Evolutionary conservation across 2,113 vertebrate genomes (phyloP).

Genomic region (Oncorhynchus kisutch): DNA sequence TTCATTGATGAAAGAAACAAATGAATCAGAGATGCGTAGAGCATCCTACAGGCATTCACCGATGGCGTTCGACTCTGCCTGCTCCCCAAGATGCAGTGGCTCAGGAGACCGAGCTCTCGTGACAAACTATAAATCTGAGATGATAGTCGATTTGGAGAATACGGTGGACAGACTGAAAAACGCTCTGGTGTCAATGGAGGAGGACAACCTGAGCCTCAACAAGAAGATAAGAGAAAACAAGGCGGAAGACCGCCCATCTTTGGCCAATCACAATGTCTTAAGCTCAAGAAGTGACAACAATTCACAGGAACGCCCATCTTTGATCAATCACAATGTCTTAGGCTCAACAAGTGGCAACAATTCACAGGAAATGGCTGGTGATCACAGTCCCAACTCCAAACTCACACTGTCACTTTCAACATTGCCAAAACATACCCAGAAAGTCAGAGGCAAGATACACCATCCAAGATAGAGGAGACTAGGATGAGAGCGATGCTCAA

Average conservation of each 20-base stretch:
- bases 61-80: not conserved
- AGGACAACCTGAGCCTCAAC: constrained; percentile 52
- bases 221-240: constrained; percentile 46
- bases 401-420: constrained; percentile 27
- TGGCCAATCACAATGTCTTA: not conserved
- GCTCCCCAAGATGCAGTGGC: too few relatives aligned
- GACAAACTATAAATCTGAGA: constrained; percentile 53
- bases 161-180: constrained; percentile 34
- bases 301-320: not conserved
- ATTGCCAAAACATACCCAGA: constrained; percentile 32
- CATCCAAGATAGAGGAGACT: too few relatives aligned
- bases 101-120: not conserved
- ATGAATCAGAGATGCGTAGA: not conserved
- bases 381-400: constrained; percentile 19
- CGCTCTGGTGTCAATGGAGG: constrained; percentile 37
- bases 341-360: not conserved
- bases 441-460: too few relatives aligned
- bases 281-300: not conserved
- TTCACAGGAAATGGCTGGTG: not conserved
- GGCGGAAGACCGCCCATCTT: not conserved
- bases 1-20: not conserved
- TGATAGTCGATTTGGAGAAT: constrained; percentile 52
- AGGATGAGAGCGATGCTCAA: constrained; percentile 45
- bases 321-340: not conserved
- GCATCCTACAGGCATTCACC: too few relatives aligned